Evolutionary conservation across 2,888 invertebrate species (phyloP).

Genomic region (Mesoligia furuncula): DNA sequence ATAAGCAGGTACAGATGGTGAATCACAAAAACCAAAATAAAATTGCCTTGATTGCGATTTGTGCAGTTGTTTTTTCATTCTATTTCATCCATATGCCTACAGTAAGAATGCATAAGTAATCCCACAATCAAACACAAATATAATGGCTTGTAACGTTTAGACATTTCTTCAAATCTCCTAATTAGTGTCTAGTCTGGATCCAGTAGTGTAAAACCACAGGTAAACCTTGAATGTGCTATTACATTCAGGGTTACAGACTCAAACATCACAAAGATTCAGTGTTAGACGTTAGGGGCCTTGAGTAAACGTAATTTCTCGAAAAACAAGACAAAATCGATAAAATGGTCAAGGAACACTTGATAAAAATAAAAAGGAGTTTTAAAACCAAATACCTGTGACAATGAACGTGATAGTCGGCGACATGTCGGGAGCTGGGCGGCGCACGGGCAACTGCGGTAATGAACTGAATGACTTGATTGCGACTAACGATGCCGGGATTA

Average conservation of each 20-base stretch:
- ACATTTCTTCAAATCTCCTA: neutral
- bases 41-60: neutral
- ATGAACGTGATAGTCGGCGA: conserved; percentile 68
- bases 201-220: neutral
- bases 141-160: neutral
- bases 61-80: neutral
- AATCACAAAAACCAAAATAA: neutral
- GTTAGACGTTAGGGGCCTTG: neutral
- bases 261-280: conserved; percentile 4
- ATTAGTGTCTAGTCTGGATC: neutral
- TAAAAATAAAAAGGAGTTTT: conserved; percentile 12
- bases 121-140: neutral
- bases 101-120: neutral
- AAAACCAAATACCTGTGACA: conserved; percentile 74
- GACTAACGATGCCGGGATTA: conserved; percentile 74
- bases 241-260: neutral
- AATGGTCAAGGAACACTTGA: neutral
- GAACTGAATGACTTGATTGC: conserved; percentile 82
- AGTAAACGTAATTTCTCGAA: neutral
- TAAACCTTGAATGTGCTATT: neutral
- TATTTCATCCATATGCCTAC: neutral
- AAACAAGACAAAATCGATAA: neutral
- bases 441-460: conserved; percentile 75
- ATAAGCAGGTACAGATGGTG: neutral
- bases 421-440: conserved; percentile 71